phyloP scores from a whole-genome alignment of 1,140 invertebrate species.

The Halesus radiatus region DNA sequence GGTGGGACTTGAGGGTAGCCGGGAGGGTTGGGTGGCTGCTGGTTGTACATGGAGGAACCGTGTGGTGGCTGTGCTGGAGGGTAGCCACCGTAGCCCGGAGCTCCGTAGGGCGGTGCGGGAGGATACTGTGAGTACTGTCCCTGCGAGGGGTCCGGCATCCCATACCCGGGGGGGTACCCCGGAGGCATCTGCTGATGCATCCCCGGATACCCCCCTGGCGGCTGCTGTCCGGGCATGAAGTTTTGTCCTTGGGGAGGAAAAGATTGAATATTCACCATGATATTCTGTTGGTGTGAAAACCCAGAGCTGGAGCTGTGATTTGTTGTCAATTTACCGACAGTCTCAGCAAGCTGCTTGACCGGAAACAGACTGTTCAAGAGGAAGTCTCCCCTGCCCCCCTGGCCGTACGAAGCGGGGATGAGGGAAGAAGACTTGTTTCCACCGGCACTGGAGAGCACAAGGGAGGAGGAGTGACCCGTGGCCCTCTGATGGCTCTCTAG shows the following conservation, averaged over 20 bases:
- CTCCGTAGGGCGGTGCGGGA: not conserved
- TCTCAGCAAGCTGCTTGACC: constrained; percentile 67
- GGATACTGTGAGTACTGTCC: constrained; percentile 37
- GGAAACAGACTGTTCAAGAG: constrained; percentile 64
- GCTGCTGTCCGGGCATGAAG: constrained; percentile 19
- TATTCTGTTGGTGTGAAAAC: constrained; percentile 69
- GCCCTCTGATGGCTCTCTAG: constrained; percentile 66
- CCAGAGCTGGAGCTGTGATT: constrained; percentile 58
- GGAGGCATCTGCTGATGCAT: constrained; percentile 34
- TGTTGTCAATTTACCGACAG: constrained; percentile 66
- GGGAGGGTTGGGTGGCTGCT: not conserved
- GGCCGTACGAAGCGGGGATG: constrained; percentile 58
- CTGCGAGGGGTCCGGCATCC: constrained; percentile 13
- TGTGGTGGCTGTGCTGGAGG: not conserved
- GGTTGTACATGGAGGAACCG: constrained; percentile 15
- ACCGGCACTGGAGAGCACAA: constrained; percentile 57
- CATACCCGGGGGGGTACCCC: constrained; percentile 27
- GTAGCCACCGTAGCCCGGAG: constrained; percentile 4
- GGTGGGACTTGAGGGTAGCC: not conserved
- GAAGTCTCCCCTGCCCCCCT: constrained; percentile 52
- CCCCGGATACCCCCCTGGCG: constrained; percentile 41
- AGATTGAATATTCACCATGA: constrained; percentile 70
- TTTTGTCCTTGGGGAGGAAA: constrained; percentile 59
- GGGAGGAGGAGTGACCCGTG: constrained; percentile 64
- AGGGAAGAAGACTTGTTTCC: constrained; percentile 59